These are phyloP conservation scores for Mylabris sibirica DNA, from an alignment of 2,888 invertebrate species.

Conservation along the genomic window DNA sequence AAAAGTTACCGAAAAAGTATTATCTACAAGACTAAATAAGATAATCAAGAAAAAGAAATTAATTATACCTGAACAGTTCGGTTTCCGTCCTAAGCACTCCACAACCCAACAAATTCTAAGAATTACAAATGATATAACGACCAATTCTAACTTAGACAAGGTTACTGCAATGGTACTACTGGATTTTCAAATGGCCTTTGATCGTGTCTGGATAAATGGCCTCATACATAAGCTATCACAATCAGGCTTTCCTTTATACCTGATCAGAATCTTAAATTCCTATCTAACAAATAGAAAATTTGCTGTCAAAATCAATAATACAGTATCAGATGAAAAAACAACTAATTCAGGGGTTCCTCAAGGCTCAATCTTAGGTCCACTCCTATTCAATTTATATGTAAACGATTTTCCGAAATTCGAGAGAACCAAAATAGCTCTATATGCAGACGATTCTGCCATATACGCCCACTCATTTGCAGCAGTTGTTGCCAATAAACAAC, in stretches of 20 bases:
- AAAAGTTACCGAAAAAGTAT: conserved; percentile 19
- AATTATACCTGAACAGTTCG: conserved; percentile 3
- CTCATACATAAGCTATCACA: conserved; percentile 43
- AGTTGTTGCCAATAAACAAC: conserved; percentile 18
- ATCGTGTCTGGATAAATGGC: conserved; percentile 48
- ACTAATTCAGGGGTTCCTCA: conserved; percentile 48
- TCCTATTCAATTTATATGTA: conserved; percentile 29
- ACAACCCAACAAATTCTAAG: conserved; percentile 32
- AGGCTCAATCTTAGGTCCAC: conserved; percentile 35
- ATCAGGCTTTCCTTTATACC: conserved; percentile 33
- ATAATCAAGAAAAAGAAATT: neutral
- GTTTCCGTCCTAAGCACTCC: neutral
- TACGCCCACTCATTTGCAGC: conserved; percentile 25
- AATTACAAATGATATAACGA: conserved; percentile 39
- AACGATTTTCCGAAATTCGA: conserved; percentile 30
- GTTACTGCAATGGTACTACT: conserved; percentile 45
- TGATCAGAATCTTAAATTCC: conserved; percentile 38
- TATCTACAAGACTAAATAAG: neutral
- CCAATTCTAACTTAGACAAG: conserved; percentile 41
- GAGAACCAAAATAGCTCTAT: conserved; percentile 33
- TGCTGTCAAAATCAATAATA: conserved; percentile 36
- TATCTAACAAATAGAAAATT: conserved; percentile 42
- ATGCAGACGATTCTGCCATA: conserved; percentile 36
- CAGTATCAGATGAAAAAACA: conserved; percentile 28
- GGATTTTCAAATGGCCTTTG: conserved; percentile 51